Conservation (phyloP, 2,888 invertebrate genomes). For the Synanthedon vespiformis region DNA sequence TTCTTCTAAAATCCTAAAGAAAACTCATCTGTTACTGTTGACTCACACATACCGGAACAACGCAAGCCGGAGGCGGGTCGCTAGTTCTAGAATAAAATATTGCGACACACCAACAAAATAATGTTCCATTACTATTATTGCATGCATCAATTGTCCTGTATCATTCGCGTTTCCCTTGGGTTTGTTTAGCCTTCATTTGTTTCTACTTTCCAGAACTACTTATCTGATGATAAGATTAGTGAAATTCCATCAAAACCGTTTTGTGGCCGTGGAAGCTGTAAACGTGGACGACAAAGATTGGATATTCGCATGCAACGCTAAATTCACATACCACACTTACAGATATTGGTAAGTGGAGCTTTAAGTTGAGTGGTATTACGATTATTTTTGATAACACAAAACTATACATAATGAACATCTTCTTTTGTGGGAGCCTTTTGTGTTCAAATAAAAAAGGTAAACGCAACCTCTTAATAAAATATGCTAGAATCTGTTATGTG, state of each 20-base stretch:
- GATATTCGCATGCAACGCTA: constrained; percentile 81
- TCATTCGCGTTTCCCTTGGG: no score
- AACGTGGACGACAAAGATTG: constrained; percentile 79
- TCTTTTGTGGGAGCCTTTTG: background rate
- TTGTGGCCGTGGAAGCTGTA: constrained; percentile 74
- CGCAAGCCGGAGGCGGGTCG: no score
- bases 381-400: no score
- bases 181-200: background rate
- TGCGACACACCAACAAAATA: no score
- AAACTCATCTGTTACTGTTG: no score
- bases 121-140: no score
- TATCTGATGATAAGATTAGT: constrained; percentile 75
- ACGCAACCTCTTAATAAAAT: background rate
- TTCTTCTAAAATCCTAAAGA: no score
- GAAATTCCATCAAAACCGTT: constrained; percentile 65
- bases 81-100: no score
- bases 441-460: background rate
- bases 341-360: constrained; percentile 71
- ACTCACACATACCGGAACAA: no score
- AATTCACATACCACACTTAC: constrained; percentile 56
- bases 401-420: background rate
- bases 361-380: no score
- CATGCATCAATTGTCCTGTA: no score
- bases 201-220: constrained; percentile 41
- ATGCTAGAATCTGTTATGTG: no score